Percentiles rank a stretch among this genome's conserved stretches.
Evolutionary conservation across 2,113 vertebrate species (phyloP).

Genomic region (Pristiophorus japonicus): DNA sequence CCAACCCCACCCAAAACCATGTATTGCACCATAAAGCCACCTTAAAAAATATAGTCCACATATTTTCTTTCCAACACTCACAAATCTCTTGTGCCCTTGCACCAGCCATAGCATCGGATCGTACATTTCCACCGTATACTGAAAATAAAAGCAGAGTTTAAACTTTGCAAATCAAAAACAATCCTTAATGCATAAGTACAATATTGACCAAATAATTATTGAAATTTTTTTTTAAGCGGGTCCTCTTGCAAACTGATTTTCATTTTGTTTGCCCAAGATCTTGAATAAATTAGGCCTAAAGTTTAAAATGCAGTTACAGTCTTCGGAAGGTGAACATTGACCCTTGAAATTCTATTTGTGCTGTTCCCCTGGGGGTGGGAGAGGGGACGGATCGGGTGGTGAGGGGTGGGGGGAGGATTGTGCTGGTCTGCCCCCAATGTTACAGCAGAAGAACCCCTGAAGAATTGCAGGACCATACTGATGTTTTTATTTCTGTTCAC

Average conservation of each 20-base stretch:
- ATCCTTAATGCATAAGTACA: background rate
- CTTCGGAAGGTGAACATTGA: background rate
- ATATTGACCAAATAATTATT: background rate
- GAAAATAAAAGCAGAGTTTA: background rate
- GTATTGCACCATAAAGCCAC: background rate
- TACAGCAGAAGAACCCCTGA: too few relatives aligned
- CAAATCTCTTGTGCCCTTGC: background rate
- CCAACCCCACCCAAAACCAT: background rate
- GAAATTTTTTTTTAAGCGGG: too few relatives aligned
- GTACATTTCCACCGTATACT: background rate
- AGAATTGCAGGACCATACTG: too few relatives aligned
- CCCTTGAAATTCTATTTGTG: background rate
- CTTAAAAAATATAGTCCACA: background rate
- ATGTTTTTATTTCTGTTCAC: too few relatives aligned
- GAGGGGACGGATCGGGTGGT: too few relatives aligned
- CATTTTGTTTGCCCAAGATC: background rate
- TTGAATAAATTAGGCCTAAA: background rate
- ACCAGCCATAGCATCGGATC: background rate
- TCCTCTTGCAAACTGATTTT: too few relatives aligned
- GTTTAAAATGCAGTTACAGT: background rate
- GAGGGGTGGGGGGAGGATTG: too few relatives aligned
- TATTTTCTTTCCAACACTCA: background rate
- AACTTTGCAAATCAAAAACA: background rate
- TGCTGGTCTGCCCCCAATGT: too few relatives aligned
- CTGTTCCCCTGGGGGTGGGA: background rate